Percentiles rank a stretch among this genome's conserved stretches.
Evolutionary conservation across 2,797 vertebrate genomes (phyloP).

Genomic region (Malurus leucopterus): DNA sequence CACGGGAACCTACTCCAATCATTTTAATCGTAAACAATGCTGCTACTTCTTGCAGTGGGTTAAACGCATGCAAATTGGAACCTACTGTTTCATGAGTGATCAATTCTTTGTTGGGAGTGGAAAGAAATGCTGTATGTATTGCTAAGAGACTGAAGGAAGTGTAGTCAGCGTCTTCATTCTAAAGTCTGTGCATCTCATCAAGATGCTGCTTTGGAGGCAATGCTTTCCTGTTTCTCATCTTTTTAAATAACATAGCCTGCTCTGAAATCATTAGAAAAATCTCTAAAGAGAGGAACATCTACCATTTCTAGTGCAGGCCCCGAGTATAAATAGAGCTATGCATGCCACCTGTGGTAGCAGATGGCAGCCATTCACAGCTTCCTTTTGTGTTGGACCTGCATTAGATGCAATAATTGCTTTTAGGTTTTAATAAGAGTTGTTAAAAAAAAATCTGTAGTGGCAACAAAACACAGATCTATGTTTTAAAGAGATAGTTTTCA

Average conservation of each 20-base stretch:
- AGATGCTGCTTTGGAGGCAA: not conserved
- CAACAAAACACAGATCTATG: not conserved
- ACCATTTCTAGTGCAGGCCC: not conserved
- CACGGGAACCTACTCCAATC: slow-evolving; percentile 56
- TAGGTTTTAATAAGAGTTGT: slow-evolving; percentile 7
- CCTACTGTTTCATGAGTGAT: slow-evolving; percentile 63
- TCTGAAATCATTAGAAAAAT: not conserved
- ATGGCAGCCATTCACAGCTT: slow-evolving; percentile 32
- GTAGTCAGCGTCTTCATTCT: not conserved
- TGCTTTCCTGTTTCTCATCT: not conserved
- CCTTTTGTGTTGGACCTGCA: slow-evolving; percentile 21
- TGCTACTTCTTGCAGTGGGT: slow-evolving; percentile 60
- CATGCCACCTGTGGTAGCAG: slow-evolving; percentile 42
- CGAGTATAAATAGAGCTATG: slow-evolving; percentile 19
- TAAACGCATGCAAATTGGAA: slow-evolving; percentile 70
- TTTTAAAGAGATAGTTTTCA: not conserved
- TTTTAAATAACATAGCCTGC: not conserved
- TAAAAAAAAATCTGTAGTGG: not conserved
- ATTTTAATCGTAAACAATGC: slow-evolving; percentile 68
- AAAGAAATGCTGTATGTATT: slow-evolving; percentile 36
- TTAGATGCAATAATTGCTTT: slow-evolving; percentile 2
- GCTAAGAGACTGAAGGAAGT: slow-evolving; percentile 26
- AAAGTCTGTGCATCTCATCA: not conserved
- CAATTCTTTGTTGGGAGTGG: slow-evolving; percentile 58
- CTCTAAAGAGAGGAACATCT: not conserved